Base-by-base conservation (phyloP, 64 coral and sea anemone genomes). In the Anthopleura sola region DNA sequence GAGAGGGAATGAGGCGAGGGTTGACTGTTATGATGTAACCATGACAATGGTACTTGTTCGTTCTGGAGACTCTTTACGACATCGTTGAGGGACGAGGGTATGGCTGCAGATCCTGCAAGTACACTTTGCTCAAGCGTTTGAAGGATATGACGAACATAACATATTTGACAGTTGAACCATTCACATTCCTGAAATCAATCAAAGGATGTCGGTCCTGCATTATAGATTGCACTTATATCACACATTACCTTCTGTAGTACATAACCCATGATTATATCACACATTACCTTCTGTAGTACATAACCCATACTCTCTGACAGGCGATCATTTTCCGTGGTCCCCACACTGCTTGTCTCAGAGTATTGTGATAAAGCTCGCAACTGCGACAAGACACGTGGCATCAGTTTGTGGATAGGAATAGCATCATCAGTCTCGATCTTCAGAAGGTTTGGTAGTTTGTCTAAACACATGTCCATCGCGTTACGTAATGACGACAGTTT, bases 81-180 rank as follows among this genome's bases (percentile, higher is more conserved):
- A 37, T 60, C 39, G n/a, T 44, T 36, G 29, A 98, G 86, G 23
- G 78, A 83, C 12, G 78, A 46, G 23, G 92, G 92, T 5, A 98
- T 85, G 36, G 95, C 92, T 46, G 69, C 60, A 24, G 89, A 85
- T 15, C 95, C 89, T 21, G 90, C 89, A 7, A 98, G 32, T 36
- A 98, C 83, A 91, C 95, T 91, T 55, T 94, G 85, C 58, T 98
- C 95, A 36, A 98, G 78, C 1, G 88, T 87, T 21, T 91, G 83
- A 10, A 98, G 50, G 15, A 89, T 75, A 62, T 98, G 95, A 14
- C 92, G 95, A 55, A 98, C 75, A 79, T 94, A 78, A 60, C 75
- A 98, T 28, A 98, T 84, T 2, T 93, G 78, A 81, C 88, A 91
- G 79, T 94, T 98, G 50, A 98, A 98, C 95, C 95, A 98, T 24